These are phyloP conservation scores for Tamias sibiricus DNA, from an alignment of 2,113 vertebrate species.

Conservation along the genomic window DNA sequence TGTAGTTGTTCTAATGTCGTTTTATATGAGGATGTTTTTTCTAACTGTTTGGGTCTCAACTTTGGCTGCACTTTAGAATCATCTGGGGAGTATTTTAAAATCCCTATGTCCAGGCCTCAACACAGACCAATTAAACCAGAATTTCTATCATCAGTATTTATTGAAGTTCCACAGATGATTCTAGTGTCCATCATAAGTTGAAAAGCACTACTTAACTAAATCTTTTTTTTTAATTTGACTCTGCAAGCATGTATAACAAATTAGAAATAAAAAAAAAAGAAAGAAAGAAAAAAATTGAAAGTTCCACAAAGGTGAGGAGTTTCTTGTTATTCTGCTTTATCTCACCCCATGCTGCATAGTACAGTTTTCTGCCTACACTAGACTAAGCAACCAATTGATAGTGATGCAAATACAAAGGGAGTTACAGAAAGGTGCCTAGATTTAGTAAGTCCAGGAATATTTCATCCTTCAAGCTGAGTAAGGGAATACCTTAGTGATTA, in stretches of 20 bases:
- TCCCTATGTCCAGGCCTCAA: background rate
- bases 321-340: conserved; percentile 43
- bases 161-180: conserved; percentile 9
- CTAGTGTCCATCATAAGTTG: background rate
- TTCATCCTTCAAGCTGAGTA: background rate
- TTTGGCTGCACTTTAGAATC: background rate
- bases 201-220: background rate
- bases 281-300: background rate
- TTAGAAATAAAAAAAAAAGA: too few relatives aligned
- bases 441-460: background rate
- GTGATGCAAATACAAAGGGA: background rate
- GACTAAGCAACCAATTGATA: background rate
- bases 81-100: background rate
- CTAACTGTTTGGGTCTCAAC: background rate
- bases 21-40: conserved; percentile 15
- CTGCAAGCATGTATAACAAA: too few relatives aligned
- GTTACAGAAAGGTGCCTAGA: background rate
- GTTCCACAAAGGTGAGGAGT: background rate
- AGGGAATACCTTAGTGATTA: background rate
- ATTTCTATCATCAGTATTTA: conserved; percentile 8
- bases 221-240: background rate
- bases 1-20: conserved; percentile 20
- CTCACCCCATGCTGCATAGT: background rate
- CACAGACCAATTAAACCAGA: background rate
- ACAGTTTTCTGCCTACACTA: background rate